Evolutionary conservation across 2,113 vertebrate genomes (phyloP), one percentile per base, ranked within the genome.

Genomic region (Neodontobutis hainanensis): DNA sequence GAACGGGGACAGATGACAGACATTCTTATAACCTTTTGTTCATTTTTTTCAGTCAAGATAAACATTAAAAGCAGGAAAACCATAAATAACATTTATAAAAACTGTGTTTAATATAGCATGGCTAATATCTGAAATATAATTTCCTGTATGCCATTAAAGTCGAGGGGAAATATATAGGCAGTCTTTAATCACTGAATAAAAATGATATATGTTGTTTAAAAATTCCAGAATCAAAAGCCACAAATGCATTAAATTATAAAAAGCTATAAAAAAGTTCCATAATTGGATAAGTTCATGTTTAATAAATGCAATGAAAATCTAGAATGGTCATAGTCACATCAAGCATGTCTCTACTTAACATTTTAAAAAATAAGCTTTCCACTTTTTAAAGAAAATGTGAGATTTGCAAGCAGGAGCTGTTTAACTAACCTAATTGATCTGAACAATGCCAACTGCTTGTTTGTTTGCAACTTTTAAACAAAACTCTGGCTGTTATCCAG

Each of bases 1-100:
- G 82, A 62, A 65, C 43, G 65, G 59, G 36, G 77, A 80, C 78
- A 75, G 70, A 80, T 82, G 81, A 85, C 68, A 87, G 85, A 65
- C 70, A 14, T 56, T 83, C 57, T 83, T 65, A 85, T 80, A 81
- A 48, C 60, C 84, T 14, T 82, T 77, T n/a, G 19, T 63, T 74
- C 52, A 52, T 58, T 48, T 64, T 66, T 55, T 85, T 67, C 62
- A 61, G 53, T 70, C 66, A 42, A 58, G 62, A 82, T 82, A 68
- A 40, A 12, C 0, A 65, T 70, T 75, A 61, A 0, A 71, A 61
- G 65, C 27, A 48, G 11, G n/a, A 2, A 58, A 45, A 55, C 42
- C 53, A 68, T 40, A 59, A 44, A 51, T 60, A 35, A 11, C 5
- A 11, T 42, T 9, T 58, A 5, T 43, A 6, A 58, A 58, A 58